These are phyloP conservation scores for Varanus komodoensis DNA, from an alignment of 2,113 vertebrate genomes.

Conservation along the genomic window DNA sequence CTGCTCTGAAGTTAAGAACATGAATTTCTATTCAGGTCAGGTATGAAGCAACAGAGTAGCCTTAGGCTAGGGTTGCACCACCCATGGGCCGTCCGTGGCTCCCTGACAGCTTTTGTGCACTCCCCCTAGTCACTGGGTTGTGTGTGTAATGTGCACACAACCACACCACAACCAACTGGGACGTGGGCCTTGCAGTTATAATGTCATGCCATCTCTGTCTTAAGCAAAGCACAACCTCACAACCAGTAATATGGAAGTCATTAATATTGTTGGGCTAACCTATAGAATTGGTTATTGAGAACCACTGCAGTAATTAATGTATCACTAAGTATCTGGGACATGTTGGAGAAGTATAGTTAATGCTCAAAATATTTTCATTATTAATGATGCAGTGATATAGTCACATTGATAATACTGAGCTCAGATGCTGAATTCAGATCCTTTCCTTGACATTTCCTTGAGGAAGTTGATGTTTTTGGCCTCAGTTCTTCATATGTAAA, in stretches of 20 bases:
- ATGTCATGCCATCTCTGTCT: neutral
- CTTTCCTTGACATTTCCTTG: conserved; percentile 11
- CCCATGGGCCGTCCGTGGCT: no score
- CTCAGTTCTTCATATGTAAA: neutral
- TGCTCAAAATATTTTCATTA: neutral
- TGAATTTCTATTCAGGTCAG: neutral
- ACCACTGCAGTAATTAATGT: neutral
- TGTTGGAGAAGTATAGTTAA: neutral
- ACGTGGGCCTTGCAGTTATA: no score
- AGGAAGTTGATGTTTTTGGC: neutral
- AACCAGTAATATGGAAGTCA: neutral
- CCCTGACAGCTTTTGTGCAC: no score
- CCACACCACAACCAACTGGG: no score
- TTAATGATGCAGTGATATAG: neutral
- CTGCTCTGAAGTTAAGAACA: neutral
- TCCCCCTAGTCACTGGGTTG: no score
- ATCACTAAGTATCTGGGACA: neutral
- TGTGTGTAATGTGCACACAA: no score
- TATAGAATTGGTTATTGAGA: neutral
- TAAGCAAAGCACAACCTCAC: neutral
- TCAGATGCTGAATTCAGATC: neutral
- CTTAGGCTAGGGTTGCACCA: neutral
- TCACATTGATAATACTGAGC: neutral
- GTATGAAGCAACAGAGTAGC: neutral
- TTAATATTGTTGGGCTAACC: neutral